Evolutionary conservation across 2,113 vertebrate species (phyloP), one percentile per base, ranked within the genome.

Genomic region (Vimba vimba): DNA sequence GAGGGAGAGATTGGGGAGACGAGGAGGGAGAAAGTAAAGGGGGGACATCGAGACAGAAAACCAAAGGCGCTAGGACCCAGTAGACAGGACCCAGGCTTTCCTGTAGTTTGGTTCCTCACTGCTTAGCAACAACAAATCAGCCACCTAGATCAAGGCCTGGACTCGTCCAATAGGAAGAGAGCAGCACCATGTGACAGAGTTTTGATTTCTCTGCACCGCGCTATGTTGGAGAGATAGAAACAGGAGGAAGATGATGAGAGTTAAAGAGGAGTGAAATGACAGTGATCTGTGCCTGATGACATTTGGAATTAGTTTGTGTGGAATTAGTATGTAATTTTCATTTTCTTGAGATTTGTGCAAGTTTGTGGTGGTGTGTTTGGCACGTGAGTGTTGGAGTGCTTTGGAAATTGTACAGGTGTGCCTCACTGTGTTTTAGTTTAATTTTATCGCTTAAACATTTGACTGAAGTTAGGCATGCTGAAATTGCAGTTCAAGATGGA

Each of bases 51-150:
- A 10, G 87, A 21, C 60, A 79, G 76, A 74, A 57, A 78, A 69
- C 66, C 57, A 83, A 45, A 75, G 85, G 92, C 89, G 82, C 88
- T 81, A 93, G 93, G 94, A 95, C 94, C 94, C 91, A 12, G 93
- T 69, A 86, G 87, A 68, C 91, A 92, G 89, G 89, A 39, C 10
- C 9, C 27, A 1, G 0, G 62, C 92, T 92, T 87, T 90, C 92
- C 91, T 91, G 86, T 85, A 77, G 88, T 89, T 86, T 90, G 90
- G 91, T 91, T 93, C 89, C 92, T 93, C 92, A 95, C 95, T 95
- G 94, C 95, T 96, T 96, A 93, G 95, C 95, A 96, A 96, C 95
- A 96, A 95, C 95, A 84, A 96, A 95, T 95, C 90, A 88, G 89
- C 93, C 90, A 84, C 52, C 45, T 11, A 78, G 86, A 90, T 90